Conservation (phyloP, 1,140 invertebrate genomes). For the Macrobrachium nipponense region DNA sequence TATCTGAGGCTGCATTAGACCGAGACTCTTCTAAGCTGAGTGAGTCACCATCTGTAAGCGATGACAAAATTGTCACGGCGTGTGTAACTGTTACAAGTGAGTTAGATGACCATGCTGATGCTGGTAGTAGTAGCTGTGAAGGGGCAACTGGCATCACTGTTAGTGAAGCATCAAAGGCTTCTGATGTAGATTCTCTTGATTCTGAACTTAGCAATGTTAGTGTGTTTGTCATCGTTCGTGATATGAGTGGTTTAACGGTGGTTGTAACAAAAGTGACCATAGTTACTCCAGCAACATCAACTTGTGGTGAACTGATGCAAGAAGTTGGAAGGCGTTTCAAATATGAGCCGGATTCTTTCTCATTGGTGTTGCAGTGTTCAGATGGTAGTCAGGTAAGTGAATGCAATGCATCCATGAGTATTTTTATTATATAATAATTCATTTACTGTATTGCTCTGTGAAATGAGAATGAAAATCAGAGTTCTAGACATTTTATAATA, state of each 20-base stretch:
- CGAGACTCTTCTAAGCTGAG: too few species aligned
- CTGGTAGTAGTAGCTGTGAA: background rate
- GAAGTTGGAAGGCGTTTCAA: slow-evolving; percentile 72
- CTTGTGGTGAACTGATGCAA: slow-evolving; percentile 70
- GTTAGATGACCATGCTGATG: background rate
- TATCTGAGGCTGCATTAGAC: too few species aligned
- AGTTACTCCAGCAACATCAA: slow-evolving; percentile 71
- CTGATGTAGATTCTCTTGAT: slow-evolving; percentile 22
- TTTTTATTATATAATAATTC: background rate
- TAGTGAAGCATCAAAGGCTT: background rate
- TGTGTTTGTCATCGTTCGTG: slow-evolving; percentile 73
- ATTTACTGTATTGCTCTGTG: too few species aligned
- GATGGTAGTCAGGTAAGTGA: slow-evolving; percentile 63
- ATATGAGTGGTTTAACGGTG: slow-evolving; percentile 69
- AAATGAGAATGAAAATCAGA: too few species aligned
- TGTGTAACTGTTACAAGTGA: background rate
- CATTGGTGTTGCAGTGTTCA: slow-evolving; percentile 69
- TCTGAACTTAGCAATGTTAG: slow-evolving; percentile 62
- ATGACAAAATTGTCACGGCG: background rate
- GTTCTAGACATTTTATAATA: too few species aligned
- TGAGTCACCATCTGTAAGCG: too few species aligned
- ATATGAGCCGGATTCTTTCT: slow-evolving; percentile 72
- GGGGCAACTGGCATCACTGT: background rate
- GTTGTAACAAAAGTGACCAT: slow-evolving; percentile 68
- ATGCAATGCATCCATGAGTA: background rate